Conservation (phyloP, 2,113 vertebrate species). For the Calidris pygmaea region DNA sequence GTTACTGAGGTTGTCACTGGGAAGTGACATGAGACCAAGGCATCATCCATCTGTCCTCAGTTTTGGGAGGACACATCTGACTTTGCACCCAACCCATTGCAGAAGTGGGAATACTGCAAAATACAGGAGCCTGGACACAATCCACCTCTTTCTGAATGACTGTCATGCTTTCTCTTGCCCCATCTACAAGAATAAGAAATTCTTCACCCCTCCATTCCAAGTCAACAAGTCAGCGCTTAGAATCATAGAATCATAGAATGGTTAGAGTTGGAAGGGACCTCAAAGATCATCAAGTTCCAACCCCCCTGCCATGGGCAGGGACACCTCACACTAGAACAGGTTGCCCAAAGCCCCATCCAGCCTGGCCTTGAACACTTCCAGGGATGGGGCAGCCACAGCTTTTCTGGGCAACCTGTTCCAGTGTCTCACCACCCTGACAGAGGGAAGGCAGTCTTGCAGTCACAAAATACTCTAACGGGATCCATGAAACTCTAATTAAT, state of each 20-base stretch:
- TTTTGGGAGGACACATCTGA: not conserved
- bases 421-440: too few relatives aligned
- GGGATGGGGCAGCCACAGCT: too few relatives aligned
- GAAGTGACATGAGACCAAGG: not conserved
- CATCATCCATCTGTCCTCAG: not conserved
- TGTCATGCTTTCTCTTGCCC: not conserved
- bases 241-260: not conserved
- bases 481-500: not conserved
- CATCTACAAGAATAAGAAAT: not conserved
- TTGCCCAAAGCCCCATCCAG: too few relatives aligned
- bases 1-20: not conserved
- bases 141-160: not conserved
- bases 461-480: not conserved
- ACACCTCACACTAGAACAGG: too few relatives aligned
- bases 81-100: not conserved
- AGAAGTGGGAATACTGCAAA: not conserved
- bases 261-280: too few relatives aligned
- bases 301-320: too few relatives aligned
- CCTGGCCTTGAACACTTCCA: too few relatives aligned
- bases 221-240: not conserved
- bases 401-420: too few relatives aligned
- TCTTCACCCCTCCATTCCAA: not conserved
- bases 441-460: not conserved
- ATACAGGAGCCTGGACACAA: not conserved
- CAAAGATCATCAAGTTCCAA: too few relatives aligned